Percentiles rank a stretch among this genome's conserved stretches.
These are phyloP conservation scores for Acrocephalus arundinaceus DNA, from an alignment of 2,113 vertebrate species.

Conservation along the genomic window DNA sequence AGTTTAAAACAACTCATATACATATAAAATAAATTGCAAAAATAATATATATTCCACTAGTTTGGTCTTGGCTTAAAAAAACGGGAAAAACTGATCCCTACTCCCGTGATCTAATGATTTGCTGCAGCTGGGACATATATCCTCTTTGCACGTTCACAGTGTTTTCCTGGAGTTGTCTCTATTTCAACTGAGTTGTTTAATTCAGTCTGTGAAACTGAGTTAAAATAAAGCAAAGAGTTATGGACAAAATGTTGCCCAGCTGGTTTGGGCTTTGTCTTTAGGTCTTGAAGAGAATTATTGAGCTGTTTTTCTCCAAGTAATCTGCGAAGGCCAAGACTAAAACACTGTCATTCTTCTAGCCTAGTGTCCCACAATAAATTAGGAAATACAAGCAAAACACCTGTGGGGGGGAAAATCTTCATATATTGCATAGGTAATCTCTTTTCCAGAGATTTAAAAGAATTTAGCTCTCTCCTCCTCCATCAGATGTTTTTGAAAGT, in stretches of 20 bases:
- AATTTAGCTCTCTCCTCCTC: not conserved
- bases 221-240: not conserved
- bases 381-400: not conserved
- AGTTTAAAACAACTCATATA: not conserved
- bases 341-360: not conserved
- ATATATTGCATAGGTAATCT: not conserved
- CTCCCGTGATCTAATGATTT: not conserved
- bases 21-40: not conserved
- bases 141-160: not conserved
- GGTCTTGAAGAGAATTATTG: not conserved
- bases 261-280: not conserved
- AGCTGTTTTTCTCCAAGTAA: not conserved
- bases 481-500: not conserved
- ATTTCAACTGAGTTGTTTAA: not conserved
- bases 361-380: not conserved
- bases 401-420: accelerated
- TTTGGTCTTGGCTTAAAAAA: not conserved
- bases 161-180: not conserved
- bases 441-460: not conserved
- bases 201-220: not conserved
- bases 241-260: not conserved
- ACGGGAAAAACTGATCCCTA: not conserved
- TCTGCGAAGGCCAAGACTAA: not conserved
- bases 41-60: not conserved
- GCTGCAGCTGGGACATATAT: not conserved